These are phyloP conservation scores for Leuciscus waleckii DNA, from an alignment of 2,797 vertebrate species.

Conservation along the genomic window DNA sequence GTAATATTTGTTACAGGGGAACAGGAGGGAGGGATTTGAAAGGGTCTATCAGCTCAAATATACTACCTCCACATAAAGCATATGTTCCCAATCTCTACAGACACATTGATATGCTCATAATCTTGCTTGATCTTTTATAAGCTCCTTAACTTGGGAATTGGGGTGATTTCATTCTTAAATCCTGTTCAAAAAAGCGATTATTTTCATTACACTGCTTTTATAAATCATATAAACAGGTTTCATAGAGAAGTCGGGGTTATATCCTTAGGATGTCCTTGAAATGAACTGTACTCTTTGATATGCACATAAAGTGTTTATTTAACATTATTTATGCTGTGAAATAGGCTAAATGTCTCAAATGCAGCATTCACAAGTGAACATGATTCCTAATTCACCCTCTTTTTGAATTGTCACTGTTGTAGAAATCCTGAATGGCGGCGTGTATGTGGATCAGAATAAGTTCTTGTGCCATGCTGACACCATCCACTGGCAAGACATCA, in stretches of 20 bases:
- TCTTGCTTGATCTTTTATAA: constrained; percentile 49
- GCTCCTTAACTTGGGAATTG: constrained; percentile 29
- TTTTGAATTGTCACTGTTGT: constrained; percentile 56
- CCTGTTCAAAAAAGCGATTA: constrained; percentile 26
- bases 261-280: constrained; percentile 2
- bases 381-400: not conserved
- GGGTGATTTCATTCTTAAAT: constrained; percentile 36
- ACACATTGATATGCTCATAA: constrained; percentile 40
- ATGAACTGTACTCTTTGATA: not conserved
- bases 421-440: constrained; percentile 97
- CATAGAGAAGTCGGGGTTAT: not conserved
- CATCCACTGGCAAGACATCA: constrained; percentile 97
- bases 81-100: constrained; percentile 32
- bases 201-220: constrained; percentile 30
- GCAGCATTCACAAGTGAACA: not conserved
- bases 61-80: constrained; percentile 10
- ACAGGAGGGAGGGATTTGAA: not conserved
- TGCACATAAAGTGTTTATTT: not conserved
- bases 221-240: constrained; percentile 9
- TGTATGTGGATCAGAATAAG: constrained; percentile 97
- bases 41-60: constrained; percentile 3
- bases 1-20: constrained; percentile 1
- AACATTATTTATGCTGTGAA: not conserved
- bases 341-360: not conserved
- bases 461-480: constrained; percentile 96